Evolutionary conservation across 1,140 invertebrate genomes (phyloP).

Genomic region (Psix sp.): DNA sequence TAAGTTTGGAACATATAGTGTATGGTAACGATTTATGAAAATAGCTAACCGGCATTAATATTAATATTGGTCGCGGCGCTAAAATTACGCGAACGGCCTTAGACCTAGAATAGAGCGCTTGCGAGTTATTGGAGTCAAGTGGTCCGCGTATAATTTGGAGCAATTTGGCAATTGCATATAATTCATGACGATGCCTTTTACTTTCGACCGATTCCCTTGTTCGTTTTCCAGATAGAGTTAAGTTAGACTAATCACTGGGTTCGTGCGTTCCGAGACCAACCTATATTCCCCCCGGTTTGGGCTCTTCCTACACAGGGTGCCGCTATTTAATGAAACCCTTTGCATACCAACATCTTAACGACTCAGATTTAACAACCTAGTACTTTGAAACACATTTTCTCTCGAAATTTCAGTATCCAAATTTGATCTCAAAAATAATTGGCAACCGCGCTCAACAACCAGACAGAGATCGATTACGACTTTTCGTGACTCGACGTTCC

Average conservation of each 20-base stretch:
- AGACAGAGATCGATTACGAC: slow-evolving; percentile 29
- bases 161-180: slow-evolving; percentile 77
- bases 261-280: slow-evolving; percentile 58
- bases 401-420: slow-evolving; percentile 24
- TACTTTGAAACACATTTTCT: slow-evolving; percentile 29
- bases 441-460: neutral
- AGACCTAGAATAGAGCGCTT: slow-evolving; percentile 23
- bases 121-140: slow-evolving; percentile 38
- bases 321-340: slow-evolving; percentile 45
- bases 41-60: slow-evolving; percentile 32
- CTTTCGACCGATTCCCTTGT: slow-evolving; percentile 63
- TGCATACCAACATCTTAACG: slow-evolving; percentile 42
- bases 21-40: slow-evolving; percentile 30
- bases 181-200: slow-evolving; percentile 73
- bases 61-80: slow-evolving; percentile 20
- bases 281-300: slow-evolving; percentile 63
- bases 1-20: slow-evolving; percentile 39
- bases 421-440: slow-evolving; percentile 27
- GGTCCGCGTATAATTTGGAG: slow-evolving; percentile 71
- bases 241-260: slow-evolving; percentile 74
- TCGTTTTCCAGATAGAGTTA: slow-evolving; percentile 65
- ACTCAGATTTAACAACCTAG: slow-evolving; percentile 29
- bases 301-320: slow-evolving; percentile 27
- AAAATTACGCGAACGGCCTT: slow-evolving; percentile 31
- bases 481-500: slow-evolving; percentile 1